Evolutionary conservation across 2,888 invertebrate species (phyloP).

Genomic region (Galerucella pusilla): DNA sequence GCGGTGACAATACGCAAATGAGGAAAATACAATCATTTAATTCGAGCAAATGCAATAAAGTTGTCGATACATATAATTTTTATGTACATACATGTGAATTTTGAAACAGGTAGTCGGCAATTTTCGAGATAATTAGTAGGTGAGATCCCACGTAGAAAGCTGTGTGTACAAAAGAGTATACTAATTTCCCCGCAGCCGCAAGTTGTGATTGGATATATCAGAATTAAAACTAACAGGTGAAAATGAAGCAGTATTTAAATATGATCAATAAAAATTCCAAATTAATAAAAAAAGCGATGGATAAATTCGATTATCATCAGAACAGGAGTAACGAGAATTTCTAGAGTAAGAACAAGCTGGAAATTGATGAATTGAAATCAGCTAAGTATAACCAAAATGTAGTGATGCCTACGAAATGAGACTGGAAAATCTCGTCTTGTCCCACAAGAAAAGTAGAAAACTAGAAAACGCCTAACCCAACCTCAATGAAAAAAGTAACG

Average conservation of each 20-base stretch:
- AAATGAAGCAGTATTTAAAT: background rate
- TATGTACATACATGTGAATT: conserved; percentile 20
- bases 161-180: conserved; percentile 31
- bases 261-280: no score
- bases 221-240: background rate
- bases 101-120: conserved; percentile 34
- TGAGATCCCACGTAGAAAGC: conserved; percentile 41
- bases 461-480: no score
- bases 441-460: no score
- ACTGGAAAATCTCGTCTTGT: no score
- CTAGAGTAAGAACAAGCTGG: no score
- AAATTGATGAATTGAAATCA: no score
- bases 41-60: conserved; percentile 23
- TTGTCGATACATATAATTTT: conserved; percentile 33
- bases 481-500: no score
- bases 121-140: conserved; percentile 37
- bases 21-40: conserved; percentile 27
- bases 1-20: conserved; percentile 26
- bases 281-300: no score
- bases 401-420: no score
- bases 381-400: no score
- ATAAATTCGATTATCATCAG: no score
- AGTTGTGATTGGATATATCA: background rate
- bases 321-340: no score
- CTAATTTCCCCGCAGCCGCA: background rate